Conservation (phyloP, 37 sponge, comb jelly and placozoan genomes). For the Bolinopsis microptera region DNA sequence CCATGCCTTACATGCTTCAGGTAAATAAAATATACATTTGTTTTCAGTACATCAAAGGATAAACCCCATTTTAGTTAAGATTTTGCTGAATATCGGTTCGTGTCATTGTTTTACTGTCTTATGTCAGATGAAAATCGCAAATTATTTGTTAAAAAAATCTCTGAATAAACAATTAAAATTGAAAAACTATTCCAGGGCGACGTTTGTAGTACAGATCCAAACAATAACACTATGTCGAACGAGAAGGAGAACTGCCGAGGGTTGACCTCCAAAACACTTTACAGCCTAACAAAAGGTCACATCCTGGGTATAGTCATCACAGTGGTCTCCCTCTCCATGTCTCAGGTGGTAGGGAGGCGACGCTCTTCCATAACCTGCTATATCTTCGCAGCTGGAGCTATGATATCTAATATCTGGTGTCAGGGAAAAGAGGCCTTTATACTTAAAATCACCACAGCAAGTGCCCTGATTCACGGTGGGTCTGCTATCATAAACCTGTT, state of each 20-base stretch:
- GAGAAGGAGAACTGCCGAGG: not conserved
- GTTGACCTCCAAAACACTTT: not conserved
- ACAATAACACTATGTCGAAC: not conserved
- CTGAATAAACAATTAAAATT: no score
- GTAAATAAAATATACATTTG: no score
- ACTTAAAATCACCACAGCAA: conserved; percentile 3
- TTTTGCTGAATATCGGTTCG: no score
- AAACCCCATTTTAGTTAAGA: no score
- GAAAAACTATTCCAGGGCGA: not conserved
- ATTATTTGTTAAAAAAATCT: no score
- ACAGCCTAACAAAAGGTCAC: conserved; percentile 39
- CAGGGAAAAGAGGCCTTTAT: not conserved
- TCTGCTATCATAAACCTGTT: not conserved
- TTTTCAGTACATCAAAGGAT: no score
- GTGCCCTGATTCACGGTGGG: not conserved
- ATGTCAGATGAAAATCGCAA: no score
- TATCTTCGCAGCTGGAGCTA: not conserved
- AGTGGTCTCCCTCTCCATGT: not conserved
- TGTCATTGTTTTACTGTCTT: no score
- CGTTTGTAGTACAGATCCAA: not conserved
- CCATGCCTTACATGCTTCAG: conserved; percentile 43
- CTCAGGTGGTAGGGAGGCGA: not conserved
- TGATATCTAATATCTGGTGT: not conserved
- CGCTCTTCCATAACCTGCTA: not conserved
- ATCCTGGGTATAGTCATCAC: conserved; percentile 18